Base-by-base conservation (phyloP, 2,113 vertebrate genomes). In the Misgurnus anguillicaudatus region DNA sequence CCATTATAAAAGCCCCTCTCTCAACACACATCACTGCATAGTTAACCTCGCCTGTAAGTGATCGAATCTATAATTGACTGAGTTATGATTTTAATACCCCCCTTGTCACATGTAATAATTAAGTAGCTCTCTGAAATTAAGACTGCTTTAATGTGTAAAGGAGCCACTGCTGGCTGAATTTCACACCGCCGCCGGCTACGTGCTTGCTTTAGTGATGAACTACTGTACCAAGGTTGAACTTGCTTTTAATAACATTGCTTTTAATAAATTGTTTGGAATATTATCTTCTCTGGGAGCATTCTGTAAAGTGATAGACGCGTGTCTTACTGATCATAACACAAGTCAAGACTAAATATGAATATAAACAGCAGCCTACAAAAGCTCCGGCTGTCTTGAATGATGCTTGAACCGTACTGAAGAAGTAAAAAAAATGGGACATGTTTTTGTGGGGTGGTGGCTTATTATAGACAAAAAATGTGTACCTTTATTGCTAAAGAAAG, bases 151-250 rank as follows among this genome's bases (percentile, higher is more conserved):
- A 88, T 91, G 86, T 85, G 85, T 86, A 86, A 85, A 86, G 80
- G 79, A 79, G 87, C 88, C 86, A 83, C 66, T 84, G 84, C 73
- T 81, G 66, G 82, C 77, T 81, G 75, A 77, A 84, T 85, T 82
- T 85, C 82, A 79, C 66, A 72, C 61, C 75, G 74, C 75, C 83
- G 88, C 78, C 82, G 88, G 83, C 85, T 88, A 89, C 87, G 81
- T 90, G 84, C 88, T 87, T 92, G 87, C 90, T 92, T 91, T 90
- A 83, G 90, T 90, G 90, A 94, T 90, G 88, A 92, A 89, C 85
- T 88, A 89, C 90, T 92, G 82, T 76, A 89, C 88, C 88, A 87
- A 77, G 84, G 86, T 83, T 91, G 88, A 93, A 92, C 89, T 83
- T 84, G 88, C 84, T 86, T 84, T 86, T 86, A 89, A 88, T 88